Base-by-base conservation (phyloP, 2,113 vertebrate genomes). In the Nothoprocta perdicaria region DNA sequence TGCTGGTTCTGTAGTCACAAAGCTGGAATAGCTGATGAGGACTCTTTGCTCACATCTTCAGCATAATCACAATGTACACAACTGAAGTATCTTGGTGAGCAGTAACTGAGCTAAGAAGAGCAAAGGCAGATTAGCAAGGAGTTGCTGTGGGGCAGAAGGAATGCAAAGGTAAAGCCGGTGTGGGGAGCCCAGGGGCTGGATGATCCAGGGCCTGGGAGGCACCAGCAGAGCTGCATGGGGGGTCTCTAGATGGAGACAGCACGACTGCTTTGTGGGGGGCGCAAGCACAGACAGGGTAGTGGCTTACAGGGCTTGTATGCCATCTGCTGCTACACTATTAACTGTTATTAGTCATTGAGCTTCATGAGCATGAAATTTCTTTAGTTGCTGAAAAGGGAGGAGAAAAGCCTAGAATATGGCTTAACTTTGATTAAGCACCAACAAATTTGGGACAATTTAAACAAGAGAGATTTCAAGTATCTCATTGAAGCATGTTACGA, bases 351-450 rank as follows among this genome's bases (percentile, higher is more conserved):
- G 94, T 93, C 94, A 92, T 89, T 35, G 89, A 93, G 91, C 69
- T 93, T 89, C 95, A 92, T 40, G 79, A 94, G 96, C 94, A 85
- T 95, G 91, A 96, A 94, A 95, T 96, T 94, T 91, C 85, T 85
- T 85, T 87, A 86, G 87, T 29, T 89, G 80, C 80, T 92, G 82
- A 96, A 92, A 93, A 94, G 52, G 33, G 94, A 83, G 82, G 85
- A 92, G 85, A 96, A 96, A 89, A 94, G 73, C 92, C 87, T 89
- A 75, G 91, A 92, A 95, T 91, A 82, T 84, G 84, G 91, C 94
- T 96, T 96, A 96, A 89, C 87, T 92, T 95, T 94, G 89, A 96
- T 96, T 96, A 96, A 96, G 91, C 87, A 94, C 85, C 83, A 92
- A 91, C 89, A 96, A 96, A 94, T 96, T 78, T 95, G 91, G 91